Base-by-base conservation (phyloP, 1,140 invertebrate genomes). In the Achroia grisella region DNA sequence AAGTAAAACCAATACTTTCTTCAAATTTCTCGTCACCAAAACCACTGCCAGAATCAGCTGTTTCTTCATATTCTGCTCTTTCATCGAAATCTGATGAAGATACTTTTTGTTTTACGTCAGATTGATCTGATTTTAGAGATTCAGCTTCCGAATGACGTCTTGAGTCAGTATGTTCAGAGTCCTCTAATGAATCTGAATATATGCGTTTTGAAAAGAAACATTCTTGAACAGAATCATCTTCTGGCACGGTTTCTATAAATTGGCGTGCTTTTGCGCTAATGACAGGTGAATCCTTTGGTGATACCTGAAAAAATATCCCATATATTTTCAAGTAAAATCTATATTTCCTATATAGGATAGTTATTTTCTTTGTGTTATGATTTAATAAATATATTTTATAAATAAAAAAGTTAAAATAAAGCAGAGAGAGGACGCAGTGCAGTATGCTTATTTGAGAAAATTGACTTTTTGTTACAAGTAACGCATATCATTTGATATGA, bases 121-220 rank as follows among this genome's bases (percentile, higher is more conserved):
- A 87, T 52, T 85, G 83, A 47, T 87, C 86, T 30, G 86, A 86
- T 70, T 86, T 86, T 10, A 86, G 55, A 10, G 86, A 87, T 47
- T 87, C 86, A 4, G 84, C 83, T 74, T 87, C 84, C 4, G 86
- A 87, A 46, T 85, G 81, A 30, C 86, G 62, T 50, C 86, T 68
- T 8, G 86, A 87, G 52, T 87, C 86, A 4, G 75, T 85, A 31
- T 86, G 83, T 46, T 87, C 86, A 12, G 86, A 86, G 57, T 87
- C 86, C 65, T 87, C 86, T 39, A 87, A 52, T 8, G 86, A 87
- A 54, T 87, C 86, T 37, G 86, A 87, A 45, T 87, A 87, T 43
- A 87, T 87, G 23, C 86, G 65, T 63, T 87, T 86, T 0, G 86
- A 87, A 50, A 87, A 87, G 71, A 87, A 87, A 48, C 86, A 87